Percentiles rank a stretch among this genome's conserved stretches.
phyloP scores from a whole-genome alignment of 2,797 vertebrate species.

The Alca torda region DNA sequence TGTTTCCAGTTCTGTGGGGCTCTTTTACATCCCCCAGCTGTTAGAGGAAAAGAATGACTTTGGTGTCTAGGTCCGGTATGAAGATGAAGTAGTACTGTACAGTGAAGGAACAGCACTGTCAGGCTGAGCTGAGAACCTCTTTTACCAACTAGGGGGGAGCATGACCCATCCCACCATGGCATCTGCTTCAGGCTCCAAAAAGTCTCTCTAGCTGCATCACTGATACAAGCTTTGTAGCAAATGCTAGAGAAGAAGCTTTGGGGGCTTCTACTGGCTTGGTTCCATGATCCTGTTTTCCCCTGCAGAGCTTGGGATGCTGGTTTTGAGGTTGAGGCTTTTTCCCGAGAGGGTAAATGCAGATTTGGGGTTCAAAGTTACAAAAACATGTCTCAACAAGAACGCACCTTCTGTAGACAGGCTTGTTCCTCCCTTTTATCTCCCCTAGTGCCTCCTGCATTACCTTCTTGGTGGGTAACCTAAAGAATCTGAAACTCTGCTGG shows the following conservation, averaged over 20 bases:
- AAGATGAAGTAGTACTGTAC: not conserved
- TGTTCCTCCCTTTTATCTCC: not conserved
- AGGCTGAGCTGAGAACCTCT: not conserved
- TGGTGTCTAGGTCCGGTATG: not conserved
- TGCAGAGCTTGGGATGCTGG: not conserved
- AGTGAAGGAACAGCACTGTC: not conserved
- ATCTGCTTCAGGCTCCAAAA: not conserved
- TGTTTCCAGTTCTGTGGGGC: not conserved
- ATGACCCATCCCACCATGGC: no score
- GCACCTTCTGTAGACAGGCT: not conserved
- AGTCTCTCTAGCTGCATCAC: not conserved
- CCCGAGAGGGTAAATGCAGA: not conserved
- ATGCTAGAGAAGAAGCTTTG: not conserved
- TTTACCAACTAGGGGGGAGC: not conserved
- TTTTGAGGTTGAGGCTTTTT: not conserved
- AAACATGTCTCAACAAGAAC: fast-evolving
- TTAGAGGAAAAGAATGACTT: not conserved
- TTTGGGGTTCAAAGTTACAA: not conserved
- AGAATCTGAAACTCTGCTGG: not conserved
- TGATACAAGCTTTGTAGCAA: not conserved
- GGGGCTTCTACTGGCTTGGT: not conserved
- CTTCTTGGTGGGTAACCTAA: not conserved
- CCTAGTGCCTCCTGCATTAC: not conserved
- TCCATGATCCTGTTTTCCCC: not conserved
- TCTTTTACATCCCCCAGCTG: not conserved